A percentile compares a stretch with the other conserved stretches of the same genome.
Conservation (phyloP, 2,797 vertebrate species). For the Rhinichthys osculus region DNA sequence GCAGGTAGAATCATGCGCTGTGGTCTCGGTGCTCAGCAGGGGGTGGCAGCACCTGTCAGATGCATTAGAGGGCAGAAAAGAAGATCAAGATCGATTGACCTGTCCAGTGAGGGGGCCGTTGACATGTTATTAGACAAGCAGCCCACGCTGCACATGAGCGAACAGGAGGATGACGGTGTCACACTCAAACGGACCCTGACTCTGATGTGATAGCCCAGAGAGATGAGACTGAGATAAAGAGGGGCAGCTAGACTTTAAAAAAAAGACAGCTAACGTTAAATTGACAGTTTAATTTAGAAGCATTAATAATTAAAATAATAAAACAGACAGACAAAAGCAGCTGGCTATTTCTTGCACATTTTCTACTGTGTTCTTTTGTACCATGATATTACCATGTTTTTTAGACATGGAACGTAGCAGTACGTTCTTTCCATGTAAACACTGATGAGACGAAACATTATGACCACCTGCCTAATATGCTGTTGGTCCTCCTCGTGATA, state of each 20-base stretch:
- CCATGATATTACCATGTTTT: not conserved
- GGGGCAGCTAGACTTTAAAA: slow-evolving; percentile 26
- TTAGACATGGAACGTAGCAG: not conserved
- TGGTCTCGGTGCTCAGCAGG: slow-evolving; percentile 4
- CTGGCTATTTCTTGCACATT: not conserved
- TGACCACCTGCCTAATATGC: not conserved
- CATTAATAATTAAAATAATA: not conserved
- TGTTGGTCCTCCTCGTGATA: not conserved
- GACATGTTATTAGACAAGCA: slow-evolving; percentile 79
- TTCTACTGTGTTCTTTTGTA: not conserved
- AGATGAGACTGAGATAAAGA: slow-evolving; percentile 52
- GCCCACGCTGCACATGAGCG: slow-evolving; percentile 62
- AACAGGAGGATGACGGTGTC: slow-evolving; percentile 62
- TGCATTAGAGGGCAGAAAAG: slow-evolving; percentile 67
- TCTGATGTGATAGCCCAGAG: slow-evolving; percentile 55
- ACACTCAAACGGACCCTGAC: slow-evolving; percentile 54
- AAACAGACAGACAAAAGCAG: not conserved
- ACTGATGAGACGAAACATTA: not conserved
- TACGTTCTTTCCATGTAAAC: not conserved
- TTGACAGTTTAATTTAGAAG: slow-evolving; percentile 17
- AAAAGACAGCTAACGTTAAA: slow-evolving; percentile 13
- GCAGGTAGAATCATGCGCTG: not conserved
- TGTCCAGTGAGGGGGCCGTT: slow-evolving; percentile 71
- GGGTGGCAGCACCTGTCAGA: slow-evolving; percentile 66
- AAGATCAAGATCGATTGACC: slow-evolving; percentile 77